Percentiles rank a stretch among this genome's conserved stretches.
Evolutionary conservation across 2,113 vertebrate species (phyloP).

Genomic region (Haliaeetus leucogaster): DNA sequence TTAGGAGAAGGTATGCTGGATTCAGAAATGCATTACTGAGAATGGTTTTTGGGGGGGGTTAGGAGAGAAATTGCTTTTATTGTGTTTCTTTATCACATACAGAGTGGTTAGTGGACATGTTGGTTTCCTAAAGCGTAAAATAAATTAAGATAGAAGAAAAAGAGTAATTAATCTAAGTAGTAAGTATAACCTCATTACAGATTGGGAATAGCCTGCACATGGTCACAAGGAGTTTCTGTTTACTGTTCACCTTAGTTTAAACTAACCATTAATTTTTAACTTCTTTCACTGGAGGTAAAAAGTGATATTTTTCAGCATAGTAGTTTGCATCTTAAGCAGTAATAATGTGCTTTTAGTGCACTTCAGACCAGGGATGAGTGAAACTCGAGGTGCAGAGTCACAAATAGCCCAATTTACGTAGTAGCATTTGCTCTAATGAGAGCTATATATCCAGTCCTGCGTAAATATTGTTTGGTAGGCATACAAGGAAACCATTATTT

Average conservation of each 20-base stretch:
- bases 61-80: slow-evolving; percentile 77
- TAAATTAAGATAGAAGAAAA: slow-evolving; percentile 74
- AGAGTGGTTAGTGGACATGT: slow-evolving; percentile 70
- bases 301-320: slow-evolving; percentile 70
- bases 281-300: slow-evolving; percentile 68
- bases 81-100: slow-evolving; percentile 78
- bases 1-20: slow-evolving; percentile 81
- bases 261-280: slow-evolving; percentile 69
- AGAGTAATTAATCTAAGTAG: slow-evolving; percentile 73
- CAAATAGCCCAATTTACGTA: slow-evolving; percentile 73
- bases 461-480: slow-evolving; percentile 62
- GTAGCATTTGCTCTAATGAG: slow-evolving; percentile 66
- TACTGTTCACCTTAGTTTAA: slow-evolving; percentile 53
- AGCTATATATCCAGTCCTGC: slow-evolving; percentile 62
- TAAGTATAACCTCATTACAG: slow-evolving; percentile 57
- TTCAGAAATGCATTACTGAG: slow-evolving; percentile 79
- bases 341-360: slow-evolving; percentile 75
- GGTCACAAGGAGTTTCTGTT: slow-evolving; percentile 67
- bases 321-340: slow-evolving; percentile 78
- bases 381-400: slow-evolving; percentile 66
- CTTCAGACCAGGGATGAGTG: slow-evolving; percentile 72
- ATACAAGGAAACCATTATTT: background rate
- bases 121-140: slow-evolving; percentile 75
- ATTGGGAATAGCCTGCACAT: slow-evolving; percentile 40
- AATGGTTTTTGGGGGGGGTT: slow-evolving; percentile 44